Percentiles rank a stretch among this genome's conserved stretches.
Conservation (phyloP, 2,888 invertebrate species). For the Mellilla xanthometata region DNA sequence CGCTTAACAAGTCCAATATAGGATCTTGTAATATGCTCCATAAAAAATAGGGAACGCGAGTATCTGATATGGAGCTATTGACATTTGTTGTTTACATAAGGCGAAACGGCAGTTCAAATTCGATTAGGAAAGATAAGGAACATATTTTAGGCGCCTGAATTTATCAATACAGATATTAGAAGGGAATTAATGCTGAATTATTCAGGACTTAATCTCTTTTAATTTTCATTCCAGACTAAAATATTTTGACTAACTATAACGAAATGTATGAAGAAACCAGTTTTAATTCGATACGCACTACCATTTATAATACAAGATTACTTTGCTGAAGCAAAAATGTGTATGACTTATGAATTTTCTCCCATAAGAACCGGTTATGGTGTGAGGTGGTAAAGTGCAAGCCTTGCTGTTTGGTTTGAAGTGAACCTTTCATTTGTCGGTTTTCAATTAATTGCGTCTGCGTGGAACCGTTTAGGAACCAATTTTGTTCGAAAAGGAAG, state of each 20-base stretch:
- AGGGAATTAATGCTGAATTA: no score
- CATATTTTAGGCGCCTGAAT: constrained; percentile 66
- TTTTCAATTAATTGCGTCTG: constrained; percentile 17
- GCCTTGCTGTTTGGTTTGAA: constrained; percentile 1
- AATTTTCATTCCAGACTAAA: no score
- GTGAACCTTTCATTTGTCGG: constrained; percentile 21
- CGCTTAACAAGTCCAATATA: constrained; percentile 50
- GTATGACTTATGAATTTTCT: constrained; percentile 37
- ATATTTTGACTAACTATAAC: no score
- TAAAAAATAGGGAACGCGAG: constrained; percentile 64
- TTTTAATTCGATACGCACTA: no score
- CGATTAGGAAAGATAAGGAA: constrained; percentile 72
- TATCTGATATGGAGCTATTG: constrained; percentile 76
- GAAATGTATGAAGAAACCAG: no score
- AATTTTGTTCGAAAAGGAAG: constrained; percentile 19
- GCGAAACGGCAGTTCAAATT: constrained; percentile 79
- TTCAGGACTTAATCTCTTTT: no score
- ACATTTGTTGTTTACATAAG: constrained; percentile 76
- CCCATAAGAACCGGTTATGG: constrained; percentile 40
- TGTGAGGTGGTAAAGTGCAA: constrained; percentile 13
- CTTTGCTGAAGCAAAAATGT: constrained; percentile 63
- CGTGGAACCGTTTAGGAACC: constrained; percentile 8
- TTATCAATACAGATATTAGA: constrained; percentile 2
- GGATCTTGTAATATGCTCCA: constrained; percentile 51
- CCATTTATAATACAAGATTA: background rate